These are phyloP conservation scores for Camponotus pennsylvanicus DNA, from an alignment of 1,140 invertebrate species.

Conservation along the genomic window DNA sequence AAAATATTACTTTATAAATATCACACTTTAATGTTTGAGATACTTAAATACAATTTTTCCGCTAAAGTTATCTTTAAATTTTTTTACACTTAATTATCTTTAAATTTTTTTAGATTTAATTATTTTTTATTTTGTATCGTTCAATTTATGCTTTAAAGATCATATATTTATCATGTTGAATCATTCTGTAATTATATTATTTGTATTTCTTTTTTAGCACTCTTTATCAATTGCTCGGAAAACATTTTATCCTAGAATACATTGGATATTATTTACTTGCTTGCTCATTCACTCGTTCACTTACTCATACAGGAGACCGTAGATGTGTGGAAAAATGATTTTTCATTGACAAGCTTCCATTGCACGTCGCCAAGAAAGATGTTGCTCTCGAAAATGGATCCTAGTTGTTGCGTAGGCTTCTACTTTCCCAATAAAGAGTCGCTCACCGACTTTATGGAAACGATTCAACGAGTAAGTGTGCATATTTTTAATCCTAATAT, in stretches of 20 bases:
- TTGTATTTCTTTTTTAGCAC: background rate
- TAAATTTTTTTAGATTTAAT: background rate
- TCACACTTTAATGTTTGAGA: background rate
- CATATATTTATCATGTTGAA: background rate
- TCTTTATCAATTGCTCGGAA: background rate
- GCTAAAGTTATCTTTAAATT: background rate
- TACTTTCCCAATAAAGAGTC: slow-evolving; percentile 92
- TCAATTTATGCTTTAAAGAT: background rate
- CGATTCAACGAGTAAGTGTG: slow-evolving; percentile 88
- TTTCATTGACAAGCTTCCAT: slow-evolving; percentile 93
- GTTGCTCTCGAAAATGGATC: slow-evolving; percentile 95
- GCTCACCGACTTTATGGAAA: slow-evolving; percentile 92
- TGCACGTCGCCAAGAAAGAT: slow-evolving; percentile 95
- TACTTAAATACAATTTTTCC: background rate
- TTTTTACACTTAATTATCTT: background rate
- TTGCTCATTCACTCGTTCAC: background rate
- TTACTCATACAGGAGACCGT: slow-evolving; percentile 89
- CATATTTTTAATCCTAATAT: background rate
- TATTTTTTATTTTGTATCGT: background rate
- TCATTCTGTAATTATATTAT: background rate
- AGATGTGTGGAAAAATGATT: slow-evolving; percentile 90
- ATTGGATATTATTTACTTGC: background rate
- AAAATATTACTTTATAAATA: background rate
- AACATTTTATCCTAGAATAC: background rate
- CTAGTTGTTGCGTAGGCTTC: slow-evolving; percentile 97